Conservation (phyloP, 2,797 vertebrate species). For the Sciaenops ocellatus region DNA sequence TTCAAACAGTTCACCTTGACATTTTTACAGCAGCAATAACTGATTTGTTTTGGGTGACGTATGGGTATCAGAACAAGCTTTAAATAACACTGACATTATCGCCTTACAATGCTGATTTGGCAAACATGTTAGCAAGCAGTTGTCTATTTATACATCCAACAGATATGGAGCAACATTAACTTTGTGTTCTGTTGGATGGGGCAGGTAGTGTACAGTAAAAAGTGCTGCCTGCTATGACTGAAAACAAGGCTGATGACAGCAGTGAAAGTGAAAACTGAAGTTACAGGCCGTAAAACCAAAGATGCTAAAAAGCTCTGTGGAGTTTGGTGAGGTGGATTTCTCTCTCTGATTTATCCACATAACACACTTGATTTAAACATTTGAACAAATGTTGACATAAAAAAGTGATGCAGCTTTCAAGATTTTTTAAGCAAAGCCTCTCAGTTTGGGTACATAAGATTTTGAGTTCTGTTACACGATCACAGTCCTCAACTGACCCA, state of each 20-base stretch:
- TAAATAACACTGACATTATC: not conserved
- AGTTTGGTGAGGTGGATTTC: too few relatives aligned
- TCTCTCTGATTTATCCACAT: not conserved
- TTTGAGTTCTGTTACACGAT: not conserved
- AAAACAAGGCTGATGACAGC: not conserved
- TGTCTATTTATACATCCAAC: not conserved
- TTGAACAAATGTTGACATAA: not conserved
- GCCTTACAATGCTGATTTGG: not conserved
- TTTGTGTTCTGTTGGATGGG: not conserved
- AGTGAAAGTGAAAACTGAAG: not conserved
- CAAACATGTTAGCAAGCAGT: not conserved
- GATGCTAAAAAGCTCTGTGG: not conserved
- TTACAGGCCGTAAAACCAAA: not conserved
- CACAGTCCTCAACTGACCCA: too few relatives aligned
- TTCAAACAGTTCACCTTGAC: not conserved
- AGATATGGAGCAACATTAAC: not conserved
- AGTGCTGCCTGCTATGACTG: not conserved
- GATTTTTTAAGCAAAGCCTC: not conserved
- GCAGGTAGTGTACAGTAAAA: not conserved
- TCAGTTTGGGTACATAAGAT: not conserved
- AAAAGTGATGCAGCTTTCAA: not conserved
- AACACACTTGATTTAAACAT: not conserved
- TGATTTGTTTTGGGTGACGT: not conserved
- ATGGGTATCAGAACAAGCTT: not conserved
- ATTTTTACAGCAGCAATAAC: not conserved